Base-by-base conservation (phyloP, 2,888 invertebrate species). In the Alcis repandata region DNA sequence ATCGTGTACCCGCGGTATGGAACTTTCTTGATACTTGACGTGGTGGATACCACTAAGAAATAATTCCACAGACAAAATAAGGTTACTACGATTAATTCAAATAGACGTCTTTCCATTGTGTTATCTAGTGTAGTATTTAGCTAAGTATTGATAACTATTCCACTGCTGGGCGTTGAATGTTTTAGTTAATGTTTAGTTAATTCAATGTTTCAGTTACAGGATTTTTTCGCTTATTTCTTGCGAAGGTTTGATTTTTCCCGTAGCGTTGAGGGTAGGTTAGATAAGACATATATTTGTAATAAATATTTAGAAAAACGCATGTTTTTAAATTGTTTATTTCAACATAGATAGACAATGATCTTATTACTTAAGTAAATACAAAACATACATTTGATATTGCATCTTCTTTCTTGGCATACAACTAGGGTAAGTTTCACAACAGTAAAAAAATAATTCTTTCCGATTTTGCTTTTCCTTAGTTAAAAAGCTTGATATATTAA, bases 371-470 rank as follows among this genome's bases (percentile, higher is more conserved):
- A 40, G 11, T 56, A 59, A 56, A 61, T 33, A 66, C 36, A 56
- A 57, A 22, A 66, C 36, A 52, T 20, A 65, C 17, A 33, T 52
- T 60, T 65, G 38, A 49, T n/a, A 59, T 48, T 49, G 22, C 27
- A 19, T 22, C 22, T 60, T 13, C 46, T 11, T 20, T 57, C 41
- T 36, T 36, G 22, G 48, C 40, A 41, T 13, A 38, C n/a, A n/a
- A n/a, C n/a, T 40, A 7, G 9, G 32, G 43, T 49, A 33, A 10
- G 6, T 49, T 60, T 36, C 32, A 63, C 54, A 70, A 69, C 62
- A 68, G 59, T 72, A 72, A 48, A 72, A 72, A 72, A 70, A 72
- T 72, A 72, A 67, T 61, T 65, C 45, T 63, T 40, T 63, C 19
- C 8, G n/a, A 48, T 48, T 48, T 19, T 11, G 27, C 27, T 11